Percentiles rank a stretch among this genome's conserved stretches.
These are phyloP conservation scores for Motacilla tschutschensis DNA, from an alignment of 2,113 vertebrate genomes.

Conservation along the genomic window DNA sequence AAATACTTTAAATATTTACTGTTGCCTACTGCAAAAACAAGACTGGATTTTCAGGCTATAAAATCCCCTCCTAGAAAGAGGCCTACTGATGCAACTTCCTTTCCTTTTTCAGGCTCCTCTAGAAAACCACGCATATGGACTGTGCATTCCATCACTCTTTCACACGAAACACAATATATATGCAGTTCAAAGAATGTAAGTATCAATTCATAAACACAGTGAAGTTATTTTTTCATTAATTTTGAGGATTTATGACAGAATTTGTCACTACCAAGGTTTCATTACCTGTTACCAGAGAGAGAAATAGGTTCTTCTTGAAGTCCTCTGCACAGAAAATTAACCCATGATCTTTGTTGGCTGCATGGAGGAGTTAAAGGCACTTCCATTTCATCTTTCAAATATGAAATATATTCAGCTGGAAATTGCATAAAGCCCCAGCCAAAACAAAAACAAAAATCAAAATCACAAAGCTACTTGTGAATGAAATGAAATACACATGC, in stretches of 20 bases:
- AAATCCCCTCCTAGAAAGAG: neutral
- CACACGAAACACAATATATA: neutral
- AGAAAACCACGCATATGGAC: neutral
- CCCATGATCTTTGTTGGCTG: slow-evolving; percentile 14
- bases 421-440: neutral
- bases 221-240: neutral
- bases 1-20: neutral
- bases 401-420: slow-evolving; percentile 5
- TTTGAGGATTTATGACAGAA: neutral
- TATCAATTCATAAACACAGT: neutral
- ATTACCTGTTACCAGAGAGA: slow-evolving; percentile 64
- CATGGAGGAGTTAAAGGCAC: slow-evolving; percentile 51
- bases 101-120: neutral
- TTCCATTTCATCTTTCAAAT: slow-evolving; percentile 53
- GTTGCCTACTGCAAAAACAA: neutral
- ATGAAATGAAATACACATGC: slow-evolving; percentile 7
- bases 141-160: neutral
- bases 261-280: slow-evolving; percentile 2
- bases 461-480: neutral
- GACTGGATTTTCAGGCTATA: neutral
- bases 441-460: neutral
- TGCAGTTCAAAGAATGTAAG: neutral
- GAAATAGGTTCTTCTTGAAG: slow-evolving; percentile 61
- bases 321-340: slow-evolving; percentile 18
- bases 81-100: neutral